Conservation (phyloP, 2,797 vertebrate species). For the Lacerta viridis region DNA sequence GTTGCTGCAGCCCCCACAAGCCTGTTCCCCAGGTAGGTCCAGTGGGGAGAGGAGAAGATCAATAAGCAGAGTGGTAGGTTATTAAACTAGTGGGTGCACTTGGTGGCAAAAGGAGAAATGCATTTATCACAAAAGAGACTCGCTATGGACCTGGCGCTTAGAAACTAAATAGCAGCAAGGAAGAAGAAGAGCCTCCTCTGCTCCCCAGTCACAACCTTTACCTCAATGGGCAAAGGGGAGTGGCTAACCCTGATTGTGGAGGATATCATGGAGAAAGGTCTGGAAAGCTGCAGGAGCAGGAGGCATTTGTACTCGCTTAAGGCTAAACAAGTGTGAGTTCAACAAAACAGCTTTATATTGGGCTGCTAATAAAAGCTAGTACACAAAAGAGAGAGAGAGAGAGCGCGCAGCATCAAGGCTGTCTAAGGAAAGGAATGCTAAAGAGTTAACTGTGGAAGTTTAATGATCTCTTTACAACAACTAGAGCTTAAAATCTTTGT, state of each 20-base stretch:
- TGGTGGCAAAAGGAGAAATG: neutral
- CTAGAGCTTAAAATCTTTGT: slow-evolving; percentile 25
- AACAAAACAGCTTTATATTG: neutral
- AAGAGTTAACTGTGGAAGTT: neutral
- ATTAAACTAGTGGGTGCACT: neutral
- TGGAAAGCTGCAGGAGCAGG: too few relatives aligned
- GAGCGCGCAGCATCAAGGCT: neutral
- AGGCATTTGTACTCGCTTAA: too few relatives aligned
- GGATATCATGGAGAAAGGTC: too few relatives aligned
- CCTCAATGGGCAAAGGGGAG: too few relatives aligned
- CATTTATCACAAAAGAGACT: neutral
- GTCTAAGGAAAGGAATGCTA: neutral
- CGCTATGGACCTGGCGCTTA: neutral
- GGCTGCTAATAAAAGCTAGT: neutral
- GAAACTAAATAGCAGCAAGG: neutral
- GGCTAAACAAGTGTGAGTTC: neutral
- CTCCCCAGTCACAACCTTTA: neutral
- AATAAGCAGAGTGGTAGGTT: neutral
- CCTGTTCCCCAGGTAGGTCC: neutral
- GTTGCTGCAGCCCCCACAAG: neutral
- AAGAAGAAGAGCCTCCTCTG: neutral
- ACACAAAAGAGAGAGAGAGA: neutral
- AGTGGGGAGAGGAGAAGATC: neutral
- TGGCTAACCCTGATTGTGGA: too few relatives aligned
- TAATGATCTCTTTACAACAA: slow-evolving; percentile 27